Base-by-base conservation (phyloP, 2,113 vertebrate genomes). In the Melanostigma gelatinosum region DNA sequence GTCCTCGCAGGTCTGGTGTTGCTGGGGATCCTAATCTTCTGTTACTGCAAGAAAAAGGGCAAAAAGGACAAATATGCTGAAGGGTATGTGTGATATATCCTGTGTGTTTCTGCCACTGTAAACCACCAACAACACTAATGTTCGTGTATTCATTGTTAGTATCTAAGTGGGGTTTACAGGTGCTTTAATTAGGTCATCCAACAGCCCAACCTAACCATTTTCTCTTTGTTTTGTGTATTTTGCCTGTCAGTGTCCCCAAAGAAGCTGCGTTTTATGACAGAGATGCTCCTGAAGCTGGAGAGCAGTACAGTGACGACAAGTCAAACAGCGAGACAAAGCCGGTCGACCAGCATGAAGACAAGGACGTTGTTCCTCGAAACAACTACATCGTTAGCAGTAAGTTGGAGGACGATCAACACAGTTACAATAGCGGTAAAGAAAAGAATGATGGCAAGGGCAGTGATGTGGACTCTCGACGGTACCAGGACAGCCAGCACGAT, bases 21-120 rank as follows among this genome's bases (percentile, higher is more conserved):
- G 60, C 60, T 96, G 0, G 93, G 94, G 1, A 20, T 98, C 82
- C 0, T 96, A 4, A 57, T 91, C 67, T 97, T 94, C 8, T 98
- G 94, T 89, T 97, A 95, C 92, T 96, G 92, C 67, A 89, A 91
- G 34, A 88, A 0, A 0, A 65, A 83, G 6, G 42, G 10, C 1
- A 72, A 90, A 36, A 40, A 94, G 11, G 89, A 91, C 71, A 89
- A 93, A 93, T 94, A 92, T 93, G 95, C 65, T 32, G 67, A 92
- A 38, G 83, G 83, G 92, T 94, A 86, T 1, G 87, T 78, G n/a
- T 16, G 8, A 15, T 44, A 12, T 61, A 22, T 62, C 6, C 4
- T 68, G 3, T 50, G 36, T 27, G 8, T 81, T 36, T 76, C 36
- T 48, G 8, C 13, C 8, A 11, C 9, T 58, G 22, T 24, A 22